Base-by-base conservation (phyloP, 2,113 vertebrate genomes). In the Gobio gobio region DNA sequence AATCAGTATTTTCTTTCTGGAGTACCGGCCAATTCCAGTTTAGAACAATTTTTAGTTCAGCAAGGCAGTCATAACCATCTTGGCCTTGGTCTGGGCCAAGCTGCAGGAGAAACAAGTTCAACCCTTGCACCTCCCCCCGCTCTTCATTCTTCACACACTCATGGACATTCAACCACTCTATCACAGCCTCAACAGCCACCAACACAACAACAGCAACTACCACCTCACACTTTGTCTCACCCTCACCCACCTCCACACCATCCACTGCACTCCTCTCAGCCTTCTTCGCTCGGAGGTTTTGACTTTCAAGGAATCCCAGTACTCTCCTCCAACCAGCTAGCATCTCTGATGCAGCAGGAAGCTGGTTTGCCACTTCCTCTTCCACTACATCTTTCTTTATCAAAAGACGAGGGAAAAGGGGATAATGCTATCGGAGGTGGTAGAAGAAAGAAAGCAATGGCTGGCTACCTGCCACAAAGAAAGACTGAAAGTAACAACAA, bases 1-100 rank as follows among this genome's bases (percentile, higher is more conserved):
- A 95, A 95, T 93, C 95, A 95, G 85, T 95, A 95, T 91, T 95
- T 95, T 84, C 93, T 95, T 40, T 95, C 94, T 75, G 95, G 95
- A 84, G 95, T 95, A 87, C 94, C 95, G 85, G 89, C 94, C 83
- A 95, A 95, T 86, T 90, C 95, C 91, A 95, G 94, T 88, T 92
- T 95, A 91, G 95, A 95, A 85, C 95, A 95, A 82, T 95, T 95
- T 90, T 92, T 95, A 75, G 94, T 95, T 72, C 95, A 95, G 88
- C 95, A 95, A 92, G 94, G 95, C 86, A 94, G 93, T 68, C 94
- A 95, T 91, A 95, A 95, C 86, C 95, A 95, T 84, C 92, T 95
- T 82, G 94, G 95, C 43, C 88, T 95, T 79, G 93, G 94, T 83
- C 92, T 95, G 89, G 91, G 93, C 88, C 94, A 95, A 87, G 83